Base-by-base conservation (phyloP, 2,888 invertebrate species). In the Malachius bipustulatus region DNA sequence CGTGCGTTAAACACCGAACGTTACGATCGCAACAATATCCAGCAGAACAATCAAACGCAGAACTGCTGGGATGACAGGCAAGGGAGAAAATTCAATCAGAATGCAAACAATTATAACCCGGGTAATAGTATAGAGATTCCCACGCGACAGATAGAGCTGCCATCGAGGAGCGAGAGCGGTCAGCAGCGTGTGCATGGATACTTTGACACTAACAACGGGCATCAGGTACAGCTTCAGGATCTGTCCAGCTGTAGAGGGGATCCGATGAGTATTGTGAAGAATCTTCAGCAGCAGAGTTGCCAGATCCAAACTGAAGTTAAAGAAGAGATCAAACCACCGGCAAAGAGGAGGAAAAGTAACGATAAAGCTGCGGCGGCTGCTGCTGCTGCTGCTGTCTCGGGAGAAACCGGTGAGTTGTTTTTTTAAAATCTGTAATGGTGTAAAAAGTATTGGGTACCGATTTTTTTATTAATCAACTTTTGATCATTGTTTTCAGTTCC, bases 201-300 rank as follows among this genome's bases (percentile, higher is more conserved):
- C 61, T 78, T 77, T 56, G 79, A 80, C 51, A 63, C 73, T 32
- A 71, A 62, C 55, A 68, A 68, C 52, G 67, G 55, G 47, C 67
- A 60, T 47, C 71, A 69, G 48, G 68, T 70, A 13, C 71, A 75
- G 16, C 62, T 79, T 50, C 80, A 80, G 60, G 79, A 81, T 61
- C 60, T 80, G 34, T 77, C 77, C 39, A 77, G 79, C 55, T 80
- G 80, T 56, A 65, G 79, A 29, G 80, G 78, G 15, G 81, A 81
- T 55, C 78, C 80, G 3, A 80, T 80, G 77, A 78, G 74, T 53
- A 76, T 80, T 53, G 79, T 80, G 16, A 81, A 81, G 58, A 79
- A 77, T 58, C 64, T 79, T 13, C 60, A 60, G 39, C 60, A 60
- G 43, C 54, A 55, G 33, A 54, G 48, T 34, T 59, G 52, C 42